phyloP scores from a whole-genome alignment of 2,113 vertebrate species.

The Numenius arquata region DNA sequence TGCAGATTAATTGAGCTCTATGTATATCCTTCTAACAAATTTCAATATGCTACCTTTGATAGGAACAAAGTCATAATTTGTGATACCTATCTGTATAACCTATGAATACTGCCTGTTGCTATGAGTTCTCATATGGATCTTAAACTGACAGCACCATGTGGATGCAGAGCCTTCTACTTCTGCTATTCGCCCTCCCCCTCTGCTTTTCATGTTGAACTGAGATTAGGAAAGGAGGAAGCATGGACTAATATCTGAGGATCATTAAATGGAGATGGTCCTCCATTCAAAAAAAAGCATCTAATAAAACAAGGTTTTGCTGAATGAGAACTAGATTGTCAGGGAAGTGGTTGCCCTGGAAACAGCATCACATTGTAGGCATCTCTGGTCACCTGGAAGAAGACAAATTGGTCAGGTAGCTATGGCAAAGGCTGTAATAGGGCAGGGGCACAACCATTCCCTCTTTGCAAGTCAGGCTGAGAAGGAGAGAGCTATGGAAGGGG shows the following conservation, averaged over 20 bases:
- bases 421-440: rapidly evolving
- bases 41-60: not conserved
- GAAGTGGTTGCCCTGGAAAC: not conserved
- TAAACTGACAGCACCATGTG: not conserved
- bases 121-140: not conserved
- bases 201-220: not conserved
- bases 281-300: not conserved
- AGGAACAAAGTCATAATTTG: not conserved
- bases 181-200: rapidly evolving
- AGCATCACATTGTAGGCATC: not conserved
- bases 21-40: not conserved
- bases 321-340: not conserved
- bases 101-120: not conserved
- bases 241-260: not conserved
- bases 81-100: not conserved
- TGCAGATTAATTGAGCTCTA: not conserved
- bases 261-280: not conserved
- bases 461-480: not conserved
- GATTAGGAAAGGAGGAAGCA: not conserved
- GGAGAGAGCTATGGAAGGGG: not conserved
- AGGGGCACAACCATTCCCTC: rapidly evolving
- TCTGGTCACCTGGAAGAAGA: not conserved
- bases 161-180: not conserved
- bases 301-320: not conserved
- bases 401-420: not conserved